Conservation (phyloP, 2,113 vertebrate genomes). For the Symphodus melops region DNA sequence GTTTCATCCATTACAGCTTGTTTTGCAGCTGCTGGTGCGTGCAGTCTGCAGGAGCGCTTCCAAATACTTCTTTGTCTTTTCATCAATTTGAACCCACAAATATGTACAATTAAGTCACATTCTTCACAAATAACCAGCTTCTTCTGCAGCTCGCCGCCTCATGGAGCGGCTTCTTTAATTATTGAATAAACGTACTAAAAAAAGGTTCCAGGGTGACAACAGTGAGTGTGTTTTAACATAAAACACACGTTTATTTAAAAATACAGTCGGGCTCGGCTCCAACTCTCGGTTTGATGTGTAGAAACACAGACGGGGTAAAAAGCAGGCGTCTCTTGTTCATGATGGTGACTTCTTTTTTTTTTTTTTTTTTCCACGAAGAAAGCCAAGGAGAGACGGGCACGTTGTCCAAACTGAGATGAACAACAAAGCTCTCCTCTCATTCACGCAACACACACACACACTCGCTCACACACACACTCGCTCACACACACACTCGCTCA, state of each 20-base stretch:
- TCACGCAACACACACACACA: conserved; percentile 8
- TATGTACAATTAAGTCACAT: too few relatives aligned
- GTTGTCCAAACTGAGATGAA: conserved; percentile 25
- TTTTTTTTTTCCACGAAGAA: conserved; percentile 8
- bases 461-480: neutral
- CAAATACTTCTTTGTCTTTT: too few relatives aligned
- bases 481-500: conserved; percentile 4
- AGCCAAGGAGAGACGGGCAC: conserved; percentile 57
- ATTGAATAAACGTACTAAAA: neutral
- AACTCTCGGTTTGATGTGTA: neutral
- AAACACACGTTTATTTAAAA: conserved; percentile 1
- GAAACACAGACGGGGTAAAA: neutral
- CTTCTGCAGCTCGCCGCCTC: neutral
- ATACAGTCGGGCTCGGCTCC: conserved; percentile 1
- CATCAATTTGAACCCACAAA: too few relatives aligned
- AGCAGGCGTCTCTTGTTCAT: neutral
- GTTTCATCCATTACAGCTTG: too few relatives aligned
- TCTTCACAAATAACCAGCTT: too few relatives aligned
- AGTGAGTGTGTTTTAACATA: conserved; percentile 23
- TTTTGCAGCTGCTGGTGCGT: too few relatives aligned
- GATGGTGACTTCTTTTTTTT: too few relatives aligned
- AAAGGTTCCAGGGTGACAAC: conserved; percentile 1
- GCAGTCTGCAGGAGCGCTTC: too few relatives aligned
- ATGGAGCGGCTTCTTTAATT: neutral
- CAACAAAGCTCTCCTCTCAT: conserved; percentile 4